Evolutionary conservation across 2,888 invertebrate species (phyloP), one percentile per base, ranked within the genome.

Genomic region (Chymomyza amoena): DNA sequence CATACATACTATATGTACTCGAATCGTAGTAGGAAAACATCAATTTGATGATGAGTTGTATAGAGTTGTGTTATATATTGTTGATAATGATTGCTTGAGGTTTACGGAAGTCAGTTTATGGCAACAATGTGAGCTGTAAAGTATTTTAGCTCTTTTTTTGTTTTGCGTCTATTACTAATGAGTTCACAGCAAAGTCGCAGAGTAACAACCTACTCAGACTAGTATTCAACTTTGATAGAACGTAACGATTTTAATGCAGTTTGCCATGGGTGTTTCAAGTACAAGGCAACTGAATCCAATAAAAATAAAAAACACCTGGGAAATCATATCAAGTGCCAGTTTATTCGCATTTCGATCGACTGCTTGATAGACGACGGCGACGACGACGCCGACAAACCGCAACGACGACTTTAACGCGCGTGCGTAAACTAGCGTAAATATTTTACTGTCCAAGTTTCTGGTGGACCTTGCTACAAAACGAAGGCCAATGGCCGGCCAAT

Each of bases 11-110:
- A 77, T 18, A 66, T 70, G 68, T 80, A 80, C 83, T 82, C 82
- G 75, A 82, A 80, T 79, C 79, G 82, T 63, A 75, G 75, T 73
- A 74, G 77, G 80, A 80, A 76, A 79, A 79, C 79, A 82, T 84
- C 39, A 80, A 80, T 77, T 82, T 80, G 70, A 73, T 80, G 70
- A 69, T 84, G 73, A 84, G 74, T 81, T 83, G 50, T 69, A 51
- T 45, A 52, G 59, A 50, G 32, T 51, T 36, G 70, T 65, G 50
- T 64, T 18, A 20, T 13, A 45, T 13, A 45, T 65, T 70, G 16
- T 68, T 67, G 51, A 13, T 56, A 45, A 45, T 45, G 39, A 45
- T 13, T 45, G 13, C 13, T 45, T 10, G 13, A 45, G 13, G 39
- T 45, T 45, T 45, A 45, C 39, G 39, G 39, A 45, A 45, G 39